A percentile compares a stretch with the other conserved stretches of the same genome.
Conservation (phyloP, 35 echinoderm and acorn worm genomes). For the Apostichopus parvimensis region DNA sequence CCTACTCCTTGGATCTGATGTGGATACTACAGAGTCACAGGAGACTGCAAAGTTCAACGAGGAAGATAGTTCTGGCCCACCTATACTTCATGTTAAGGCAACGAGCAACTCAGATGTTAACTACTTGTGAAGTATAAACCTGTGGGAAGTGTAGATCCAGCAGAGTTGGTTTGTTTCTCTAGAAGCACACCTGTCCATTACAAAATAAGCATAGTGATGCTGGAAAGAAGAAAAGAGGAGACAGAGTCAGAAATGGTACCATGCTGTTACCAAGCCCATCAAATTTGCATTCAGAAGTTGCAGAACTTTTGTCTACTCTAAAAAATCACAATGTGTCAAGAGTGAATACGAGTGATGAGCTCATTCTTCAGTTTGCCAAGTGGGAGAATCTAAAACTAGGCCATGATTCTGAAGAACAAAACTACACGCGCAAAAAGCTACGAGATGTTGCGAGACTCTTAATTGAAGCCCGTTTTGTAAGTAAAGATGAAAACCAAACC, state of each 20-base stretch:
- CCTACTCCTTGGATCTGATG: not conserved
- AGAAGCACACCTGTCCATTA: conserved; percentile 69
- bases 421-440: conserved; percentile 41
- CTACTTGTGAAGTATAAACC: conserved; percentile 69
- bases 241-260: conserved; percentile 11
- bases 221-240: conserved; percentile 23
- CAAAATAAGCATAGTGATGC: not conserved
- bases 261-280: conserved; percentile 23
- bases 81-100: conserved; percentile 18
- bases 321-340: conserved; percentile 23
- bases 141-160: conserved; percentile 15
- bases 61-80: not conserved
- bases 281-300: not conserved
- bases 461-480: conserved; percentile 15
- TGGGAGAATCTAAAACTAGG: conserved; percentile 17
- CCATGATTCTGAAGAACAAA: conserved; percentile 37
- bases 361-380: conserved; percentile 35
- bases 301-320: conserved; percentile 17
- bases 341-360: conserved; percentile 18
- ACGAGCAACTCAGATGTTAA: conserved; percentile 45
- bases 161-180: conserved; percentile 68
- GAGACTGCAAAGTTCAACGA: not conserved
- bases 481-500: conserved; percentile 5
- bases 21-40: not conserved
- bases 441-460: conserved; percentile 52